phyloP scores from a whole-genome alignment of 2,797 vertebrate species.

The Diglossa cyanea region DNA sequence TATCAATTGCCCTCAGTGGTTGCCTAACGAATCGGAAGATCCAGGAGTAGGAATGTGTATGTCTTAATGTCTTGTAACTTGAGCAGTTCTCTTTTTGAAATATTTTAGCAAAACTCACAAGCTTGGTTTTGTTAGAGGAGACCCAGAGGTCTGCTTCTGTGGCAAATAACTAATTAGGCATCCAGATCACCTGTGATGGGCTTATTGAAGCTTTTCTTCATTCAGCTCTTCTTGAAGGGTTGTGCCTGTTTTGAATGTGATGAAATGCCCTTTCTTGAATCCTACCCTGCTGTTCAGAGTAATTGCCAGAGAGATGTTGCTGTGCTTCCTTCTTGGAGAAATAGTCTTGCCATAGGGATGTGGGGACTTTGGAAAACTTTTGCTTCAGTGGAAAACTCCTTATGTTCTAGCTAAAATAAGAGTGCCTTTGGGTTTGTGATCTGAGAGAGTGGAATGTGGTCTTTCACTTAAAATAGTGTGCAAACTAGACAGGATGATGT shows the following conservation, averaged over 20 bases:
- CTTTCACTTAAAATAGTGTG: background rate
- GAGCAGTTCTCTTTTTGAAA: background rate
- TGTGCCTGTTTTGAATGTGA: background rate
- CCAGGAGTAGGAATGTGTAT: background rate
- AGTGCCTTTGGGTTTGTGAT: background rate
- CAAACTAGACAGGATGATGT: slow-evolving; percentile 19
- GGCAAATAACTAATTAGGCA: background rate
- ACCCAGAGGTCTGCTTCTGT: background rate
- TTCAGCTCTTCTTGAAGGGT: background rate
- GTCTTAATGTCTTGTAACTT: background rate
- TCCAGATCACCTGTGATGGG: background rate
- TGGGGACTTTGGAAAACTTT: background rate
- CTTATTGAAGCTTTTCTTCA: background rate
- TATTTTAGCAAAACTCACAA: background rate
- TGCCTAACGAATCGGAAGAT: background rate
- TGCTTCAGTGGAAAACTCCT: background rate
- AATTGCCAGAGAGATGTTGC: background rate
- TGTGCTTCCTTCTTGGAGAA: background rate
- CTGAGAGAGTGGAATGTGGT: background rate
- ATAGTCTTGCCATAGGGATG: background rate
- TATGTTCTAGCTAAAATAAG: background rate
- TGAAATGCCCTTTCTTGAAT: background rate
- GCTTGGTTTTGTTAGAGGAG: background rate
- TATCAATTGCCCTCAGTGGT: background rate
- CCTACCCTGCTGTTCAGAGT: background rate